Conservation (phyloP, 2,113 vertebrate species). For the Tachysurus fulvidraco region DNA sequence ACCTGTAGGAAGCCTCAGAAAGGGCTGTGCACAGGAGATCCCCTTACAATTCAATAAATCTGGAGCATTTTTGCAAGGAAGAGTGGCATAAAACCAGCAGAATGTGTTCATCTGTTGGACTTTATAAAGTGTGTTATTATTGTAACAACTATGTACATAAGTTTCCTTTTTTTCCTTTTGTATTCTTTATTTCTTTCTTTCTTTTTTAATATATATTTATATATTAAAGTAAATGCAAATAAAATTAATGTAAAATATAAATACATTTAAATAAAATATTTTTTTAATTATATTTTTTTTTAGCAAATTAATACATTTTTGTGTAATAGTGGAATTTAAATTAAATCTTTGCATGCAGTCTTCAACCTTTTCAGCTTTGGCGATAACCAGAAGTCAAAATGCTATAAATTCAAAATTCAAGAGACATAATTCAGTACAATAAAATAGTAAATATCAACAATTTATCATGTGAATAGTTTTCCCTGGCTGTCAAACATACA, state of each 20-base stretch:
- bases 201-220: too few species aligned
- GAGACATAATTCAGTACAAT: neutral
- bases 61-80: neutral
- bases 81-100: neutral
- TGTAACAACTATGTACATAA: neutral
- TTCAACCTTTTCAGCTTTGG: neutral
- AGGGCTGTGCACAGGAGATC: neutral
- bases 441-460: neutral
- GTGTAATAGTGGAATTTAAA: too few species aligned
- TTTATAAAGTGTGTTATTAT: neutral
- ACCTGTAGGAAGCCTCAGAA: neutral
- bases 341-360: neutral
- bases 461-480: neutral
- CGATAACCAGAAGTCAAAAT: neutral
- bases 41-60: neutral
- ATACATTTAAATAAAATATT: too few species aligned
- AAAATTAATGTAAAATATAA: too few species aligned
- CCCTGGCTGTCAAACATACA: neutral
- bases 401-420: neutral
- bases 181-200: neutral
- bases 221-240: neutral
- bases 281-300: too few species aligned
- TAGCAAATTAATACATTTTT: too few species aligned
- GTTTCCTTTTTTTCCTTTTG: neutral
- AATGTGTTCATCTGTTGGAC: neutral